Evolutionary conservation across 2,888 invertebrate genomes (phyloP).

Genomic region (Athetis lepigone): DNA sequence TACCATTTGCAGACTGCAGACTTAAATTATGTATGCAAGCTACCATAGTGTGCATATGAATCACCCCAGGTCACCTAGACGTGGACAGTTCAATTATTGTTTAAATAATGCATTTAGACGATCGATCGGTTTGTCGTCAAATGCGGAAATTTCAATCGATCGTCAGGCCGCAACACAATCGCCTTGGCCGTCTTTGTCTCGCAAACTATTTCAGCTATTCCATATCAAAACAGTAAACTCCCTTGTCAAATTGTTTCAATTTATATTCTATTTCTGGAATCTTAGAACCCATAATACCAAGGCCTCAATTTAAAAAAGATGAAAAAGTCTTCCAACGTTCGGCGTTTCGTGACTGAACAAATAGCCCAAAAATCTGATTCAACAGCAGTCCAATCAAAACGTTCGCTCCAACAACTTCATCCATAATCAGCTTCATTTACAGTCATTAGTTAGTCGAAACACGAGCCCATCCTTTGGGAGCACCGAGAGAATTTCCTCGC

Average conservation of each 20-base stretch:
- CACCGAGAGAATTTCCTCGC: slow-evolving; percentile 26
- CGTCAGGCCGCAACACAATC: slow-evolving; percentile 42
- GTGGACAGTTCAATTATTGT: slow-evolving; percentile 67
- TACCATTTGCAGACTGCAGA: slow-evolving; percentile 66
- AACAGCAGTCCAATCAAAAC: slow-evolving; percentile 39
- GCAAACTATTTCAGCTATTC: slow-evolving; percentile 43
- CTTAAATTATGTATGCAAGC: slow-evolving; percentile 59
- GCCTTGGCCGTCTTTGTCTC: slow-evolving; percentile 47
- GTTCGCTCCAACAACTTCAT: slow-evolving; percentile 28
- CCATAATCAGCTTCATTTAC: slow-evolving; percentile 55
- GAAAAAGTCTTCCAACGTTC: slow-evolving; percentile 2
- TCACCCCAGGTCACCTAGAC: slow-evolving; percentile 69
- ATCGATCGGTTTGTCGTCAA: slow-evolving; percentile 54
- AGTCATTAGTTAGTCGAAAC: slow-evolving; percentile 55
- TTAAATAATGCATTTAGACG: slow-evolving; percentile 74
- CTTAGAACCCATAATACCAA: slow-evolving; percentile 13
- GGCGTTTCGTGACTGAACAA: slow-evolving; percentile 17
- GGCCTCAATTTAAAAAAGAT: not conserved
- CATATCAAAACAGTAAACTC: slow-evolving; percentile 15
- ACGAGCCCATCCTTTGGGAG: slow-evolving; percentile 47
- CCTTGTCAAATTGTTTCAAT: slow-evolving; percentile 8
- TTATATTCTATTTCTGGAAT: slow-evolving; percentile 6
- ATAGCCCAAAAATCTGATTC: slow-evolving; percentile 32
- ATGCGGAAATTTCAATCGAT: slow-evolving; percentile 66
- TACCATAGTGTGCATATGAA: slow-evolving; percentile 65